Percentiles rank a stretch among this genome's conserved stretches.
These are phyloP conservation scores for Paradoxurus hermaphroditus DNA, from an alignment of 2,113 vertebrate species.

Conservation along the genomic window DNA sequence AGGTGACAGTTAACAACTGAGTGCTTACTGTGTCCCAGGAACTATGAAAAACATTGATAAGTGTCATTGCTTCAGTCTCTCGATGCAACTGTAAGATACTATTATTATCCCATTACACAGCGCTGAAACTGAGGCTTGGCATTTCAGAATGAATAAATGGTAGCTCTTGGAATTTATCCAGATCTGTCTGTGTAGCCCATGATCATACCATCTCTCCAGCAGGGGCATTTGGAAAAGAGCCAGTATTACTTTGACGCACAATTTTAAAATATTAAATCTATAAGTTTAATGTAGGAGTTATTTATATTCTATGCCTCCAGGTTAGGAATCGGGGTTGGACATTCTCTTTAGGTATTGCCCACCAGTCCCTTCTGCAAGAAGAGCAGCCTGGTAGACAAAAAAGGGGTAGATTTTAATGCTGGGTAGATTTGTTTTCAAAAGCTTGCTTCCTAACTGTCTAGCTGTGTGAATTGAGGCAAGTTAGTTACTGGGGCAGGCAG, in stretches of 20 bases:
- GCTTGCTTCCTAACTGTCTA: neutral
- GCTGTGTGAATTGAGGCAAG: neutral
- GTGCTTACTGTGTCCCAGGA: neutral
- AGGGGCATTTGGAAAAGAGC: conserved; percentile 24
- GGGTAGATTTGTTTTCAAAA: neutral
- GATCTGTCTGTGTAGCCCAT: neutral
- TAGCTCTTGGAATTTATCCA: neutral
- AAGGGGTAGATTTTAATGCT: neutral
- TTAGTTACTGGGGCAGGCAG: neutral
- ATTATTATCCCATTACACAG: neutral
- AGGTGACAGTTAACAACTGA: neutral
- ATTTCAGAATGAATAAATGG: neutral
- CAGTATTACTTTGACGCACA: neutral
- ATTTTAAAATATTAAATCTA: conserved; percentile 17
- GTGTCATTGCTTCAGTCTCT: neutral
- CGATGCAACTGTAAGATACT: neutral
- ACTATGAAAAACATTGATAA: neutral
- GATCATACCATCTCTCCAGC: neutral
- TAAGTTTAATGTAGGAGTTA: neutral
- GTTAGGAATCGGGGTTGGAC: neutral
- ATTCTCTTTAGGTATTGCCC: neutral
- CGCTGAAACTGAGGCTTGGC: neutral
- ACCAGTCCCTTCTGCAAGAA: neutral
- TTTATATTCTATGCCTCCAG: conserved; percentile 10
- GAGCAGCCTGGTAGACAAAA: neutral